Conservation (phyloP, 2,888 invertebrate genomes). For the Erannis defoliaria region DNA sequence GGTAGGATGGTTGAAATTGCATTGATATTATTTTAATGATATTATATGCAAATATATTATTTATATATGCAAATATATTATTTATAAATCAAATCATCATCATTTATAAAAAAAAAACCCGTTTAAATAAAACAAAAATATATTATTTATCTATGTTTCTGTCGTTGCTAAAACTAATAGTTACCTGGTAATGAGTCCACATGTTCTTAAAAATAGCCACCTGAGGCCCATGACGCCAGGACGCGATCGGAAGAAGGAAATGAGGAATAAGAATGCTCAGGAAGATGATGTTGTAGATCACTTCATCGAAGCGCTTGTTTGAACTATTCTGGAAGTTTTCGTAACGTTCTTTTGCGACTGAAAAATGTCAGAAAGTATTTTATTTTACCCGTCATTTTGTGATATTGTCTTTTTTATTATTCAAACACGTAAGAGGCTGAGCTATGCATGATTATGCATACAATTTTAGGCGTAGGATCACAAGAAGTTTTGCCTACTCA, state of each 20-base stretch:
- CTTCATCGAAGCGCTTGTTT: constrained; percentile 90
- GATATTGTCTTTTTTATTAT: neutral
- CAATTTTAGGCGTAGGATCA: too few species aligned
- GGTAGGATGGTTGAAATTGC: too few species aligned
- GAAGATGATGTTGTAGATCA: constrained; percentile 91
- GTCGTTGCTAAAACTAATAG: neutral
- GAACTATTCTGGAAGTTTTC: constrained; percentile 84
- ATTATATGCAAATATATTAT: too few species aligned
- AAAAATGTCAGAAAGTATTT: neutral
- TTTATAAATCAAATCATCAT: too few species aligned
- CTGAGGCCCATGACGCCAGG: constrained; percentile 90
- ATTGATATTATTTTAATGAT: too few species aligned
- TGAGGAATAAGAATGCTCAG: constrained; percentile 90
- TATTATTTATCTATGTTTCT: too few species aligned
- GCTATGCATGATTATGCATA: too few species aligned
- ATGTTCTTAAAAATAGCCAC: constrained; percentile 92
- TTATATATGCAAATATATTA: too few species aligned
- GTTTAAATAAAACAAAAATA: too few species aligned
- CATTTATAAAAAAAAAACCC: too few species aligned
- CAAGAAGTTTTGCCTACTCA: too few species aligned
- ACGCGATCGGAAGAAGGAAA: constrained; percentile 89
- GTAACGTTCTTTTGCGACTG: constrained; percentile 85
- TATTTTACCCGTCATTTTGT: neutral
- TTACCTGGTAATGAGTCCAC: constrained; percentile 92
- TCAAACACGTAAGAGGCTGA: too few species aligned